phyloP scores from a whole-genome alignment of 1,140 invertebrate species.

The Kradibia gibbosae region DNA sequence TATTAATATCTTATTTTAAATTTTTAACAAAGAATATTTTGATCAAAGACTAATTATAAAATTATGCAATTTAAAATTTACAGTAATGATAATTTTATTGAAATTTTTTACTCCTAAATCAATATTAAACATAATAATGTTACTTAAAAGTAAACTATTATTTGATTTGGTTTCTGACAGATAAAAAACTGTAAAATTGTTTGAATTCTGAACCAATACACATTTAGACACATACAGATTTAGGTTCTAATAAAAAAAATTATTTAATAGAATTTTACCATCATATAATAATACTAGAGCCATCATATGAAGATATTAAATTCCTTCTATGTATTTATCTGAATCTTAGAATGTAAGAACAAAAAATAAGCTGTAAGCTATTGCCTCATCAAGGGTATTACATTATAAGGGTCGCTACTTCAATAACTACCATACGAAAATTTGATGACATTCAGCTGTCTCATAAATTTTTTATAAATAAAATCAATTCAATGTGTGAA shows the following conservation, averaged over 20 bases:
- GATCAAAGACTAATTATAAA: too few species aligned
- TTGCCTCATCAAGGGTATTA: neutral
- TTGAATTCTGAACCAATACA: neutral
- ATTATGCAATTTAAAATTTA: too few species aligned
- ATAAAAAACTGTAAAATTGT: neutral
- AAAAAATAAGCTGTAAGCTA: neutral
- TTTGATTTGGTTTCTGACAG: neutral
- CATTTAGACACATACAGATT: neutral
- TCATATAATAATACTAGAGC: neutral
- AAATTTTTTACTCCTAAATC: too few species aligned
- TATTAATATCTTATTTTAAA: too few species aligned
- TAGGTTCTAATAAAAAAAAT: neutral
- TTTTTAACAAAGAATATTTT: too few species aligned
- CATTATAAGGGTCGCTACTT: neutral
- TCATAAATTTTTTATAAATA: constrained; percentile 9
- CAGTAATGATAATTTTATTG: too few species aligned
- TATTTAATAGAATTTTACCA: neutral
- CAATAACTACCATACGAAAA: neutral
- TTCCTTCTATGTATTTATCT: neutral
- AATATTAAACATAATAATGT: neutral
- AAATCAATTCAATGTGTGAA: neutral
- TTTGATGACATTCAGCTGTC: neutral
- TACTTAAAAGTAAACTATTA: neutral
- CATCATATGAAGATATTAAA: neutral
- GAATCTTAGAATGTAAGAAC: neutral